Evolutionary conservation across 2,888 invertebrate genomes (phyloP).

Genomic region (Hoplodrina blanda): DNA sequence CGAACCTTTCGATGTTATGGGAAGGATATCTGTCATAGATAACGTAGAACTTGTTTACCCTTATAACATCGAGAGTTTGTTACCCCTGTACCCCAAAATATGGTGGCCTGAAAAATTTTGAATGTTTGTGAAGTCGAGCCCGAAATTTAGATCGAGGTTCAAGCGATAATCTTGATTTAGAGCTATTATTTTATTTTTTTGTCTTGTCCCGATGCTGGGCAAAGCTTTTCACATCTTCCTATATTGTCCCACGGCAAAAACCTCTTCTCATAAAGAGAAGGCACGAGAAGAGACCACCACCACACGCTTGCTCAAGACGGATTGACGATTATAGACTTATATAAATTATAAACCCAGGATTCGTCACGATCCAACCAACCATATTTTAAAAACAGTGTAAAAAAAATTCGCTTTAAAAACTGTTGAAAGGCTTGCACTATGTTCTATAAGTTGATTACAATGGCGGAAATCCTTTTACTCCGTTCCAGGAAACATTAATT

Average conservation of each 20-base stretch:
- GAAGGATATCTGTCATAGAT: constrained; percentile 32
- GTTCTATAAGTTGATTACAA: constrained; percentile 7
- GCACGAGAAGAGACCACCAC: too few species aligned
- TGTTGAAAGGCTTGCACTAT: too few species aligned
- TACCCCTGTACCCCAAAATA: neutral
- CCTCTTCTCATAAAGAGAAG: too few species aligned
- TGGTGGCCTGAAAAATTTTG: neutral
- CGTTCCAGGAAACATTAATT: constrained; percentile 8
- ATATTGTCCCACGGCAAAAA: too few species aligned
- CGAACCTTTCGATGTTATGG: constrained; percentile 33
- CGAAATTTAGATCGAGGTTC: neutral
- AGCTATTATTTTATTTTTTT: neutral
- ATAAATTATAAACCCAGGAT: too few species aligned
- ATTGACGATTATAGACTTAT: too few species aligned
- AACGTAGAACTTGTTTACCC: constrained; percentile 29
- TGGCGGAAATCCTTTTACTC: constrained; percentile 3
- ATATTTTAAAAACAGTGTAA: too few species aligned
- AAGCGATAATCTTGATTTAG: neutral
- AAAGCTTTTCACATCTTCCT: too few species aligned
- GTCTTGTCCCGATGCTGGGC: too few species aligned
- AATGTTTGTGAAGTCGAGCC: neutral
- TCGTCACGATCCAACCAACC: too few species aligned
- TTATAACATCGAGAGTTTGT: neutral
- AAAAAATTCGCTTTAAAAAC: too few species aligned
- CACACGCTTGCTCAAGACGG: too few species aligned